Conservation (phyloP, 2,888 invertebrate genomes). For the Dorcus parallelipipedus region DNA sequence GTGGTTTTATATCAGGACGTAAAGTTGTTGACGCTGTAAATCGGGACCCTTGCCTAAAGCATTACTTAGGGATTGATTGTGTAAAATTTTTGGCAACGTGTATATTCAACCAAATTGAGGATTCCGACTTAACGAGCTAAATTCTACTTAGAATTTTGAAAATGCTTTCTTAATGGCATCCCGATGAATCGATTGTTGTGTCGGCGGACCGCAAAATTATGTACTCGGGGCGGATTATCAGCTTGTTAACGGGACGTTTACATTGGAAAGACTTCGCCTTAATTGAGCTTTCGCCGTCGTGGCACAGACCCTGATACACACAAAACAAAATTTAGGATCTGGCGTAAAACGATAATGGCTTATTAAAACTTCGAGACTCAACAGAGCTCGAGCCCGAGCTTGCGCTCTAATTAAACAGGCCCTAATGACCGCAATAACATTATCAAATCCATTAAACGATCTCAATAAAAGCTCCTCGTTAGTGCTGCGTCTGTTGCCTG, state of each 20-base stretch:
- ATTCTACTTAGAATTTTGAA: neutral
- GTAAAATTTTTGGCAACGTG: neutral
- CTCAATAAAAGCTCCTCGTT: slow-evolving; percentile 24
- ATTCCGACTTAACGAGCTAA: neutral
- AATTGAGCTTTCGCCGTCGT: too few species aligned
- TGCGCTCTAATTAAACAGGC: slow-evolving; percentile 32
- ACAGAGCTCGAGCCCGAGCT: slow-evolving; percentile 31
- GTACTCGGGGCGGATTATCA: too few species aligned
- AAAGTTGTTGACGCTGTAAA: slow-evolving; percentile 34
- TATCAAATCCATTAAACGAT: slow-evolving; percentile 37
- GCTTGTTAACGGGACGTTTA: too few species aligned
- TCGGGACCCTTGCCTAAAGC: slow-evolving; percentile 30
- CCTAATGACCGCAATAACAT: slow-evolving; percentile 37
- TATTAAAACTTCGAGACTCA: slow-evolving; percentile 36
- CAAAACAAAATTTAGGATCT: slow-evolving; percentile 21
- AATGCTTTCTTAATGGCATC: neutral
- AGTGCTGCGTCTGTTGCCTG: slow-evolving; percentile 20
- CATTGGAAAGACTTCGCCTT: too few species aligned
- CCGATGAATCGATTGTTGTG: too few species aligned
- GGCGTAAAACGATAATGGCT: slow-evolving; percentile 31
- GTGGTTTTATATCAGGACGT: slow-evolving; percentile 29
- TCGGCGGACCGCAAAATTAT: too few species aligned
- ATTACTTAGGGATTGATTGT: slow-evolving; percentile 8
- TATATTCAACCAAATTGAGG: neutral
- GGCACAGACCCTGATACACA: neutral